Evolutionary conservation across 64 coral and sea anemone genomes (phyloP), one percentile per base, ranked within the genome.

Genomic region (Montipora foliosa): DNA sequence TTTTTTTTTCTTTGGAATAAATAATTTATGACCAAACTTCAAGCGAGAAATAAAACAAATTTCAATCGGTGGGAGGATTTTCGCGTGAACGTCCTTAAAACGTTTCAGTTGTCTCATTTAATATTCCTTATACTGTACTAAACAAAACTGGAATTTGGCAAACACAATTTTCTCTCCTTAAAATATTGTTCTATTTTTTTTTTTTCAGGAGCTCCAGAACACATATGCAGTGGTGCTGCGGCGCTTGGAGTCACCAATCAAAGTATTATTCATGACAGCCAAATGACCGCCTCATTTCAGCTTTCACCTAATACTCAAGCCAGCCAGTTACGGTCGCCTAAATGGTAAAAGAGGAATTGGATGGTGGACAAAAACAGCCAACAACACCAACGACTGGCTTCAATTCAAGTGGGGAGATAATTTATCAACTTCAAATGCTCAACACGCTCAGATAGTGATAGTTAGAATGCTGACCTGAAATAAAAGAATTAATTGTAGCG

Each of bases 321-420:
- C 16, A 24, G 13, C 59, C 16, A 24, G 13, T 49, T 69, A 90
- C 53, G 88, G 88, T 44, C 76, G 88, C 6, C 88, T 80, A 0
- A 53, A 69, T 53, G 77, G 59, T 24, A 50, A 20, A 4, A 7
- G 76, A 52, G 59, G 76, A 8, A 19, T 13, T 4, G 88, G 76
- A 10, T 90, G 88, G 88, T 80, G 60, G 8, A 17, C 78, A 15
- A 52, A 21, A 0, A 8, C 14, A 14, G 29, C 44, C 52, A 24
- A 25, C 1, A 69, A 8, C 11, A 51, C 13, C 4, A 0, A 51
- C 14, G 88, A 80, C 59, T 90, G 88, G 88, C 76, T 90, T 0
- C 88, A 90, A 22, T 4, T 44, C 45, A 90, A 72, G 44, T 86
- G 76, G 88, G 80, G 49, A 72, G 66, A 78, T 0, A 6, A 57